Base-by-base conservation (phyloP, 1,140 invertebrate species). In the Drosophila tristis region DNA sequence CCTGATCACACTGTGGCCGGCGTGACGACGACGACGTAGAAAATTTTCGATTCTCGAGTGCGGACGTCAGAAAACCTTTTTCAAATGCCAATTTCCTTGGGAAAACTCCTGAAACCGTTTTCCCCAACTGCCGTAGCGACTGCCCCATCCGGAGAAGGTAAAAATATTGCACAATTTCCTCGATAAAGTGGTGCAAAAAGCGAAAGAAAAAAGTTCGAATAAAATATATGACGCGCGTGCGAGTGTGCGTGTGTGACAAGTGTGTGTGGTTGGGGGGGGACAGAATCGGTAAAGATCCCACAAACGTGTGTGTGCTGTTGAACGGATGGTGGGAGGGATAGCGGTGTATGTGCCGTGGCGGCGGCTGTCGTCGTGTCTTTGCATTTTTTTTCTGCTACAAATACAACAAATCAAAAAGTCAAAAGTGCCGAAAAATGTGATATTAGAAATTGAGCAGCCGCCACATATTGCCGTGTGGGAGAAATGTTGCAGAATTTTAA, bases 361-460 rank as follows among this genome's bases (percentile, higher is more conserved):
- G 80, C 65, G 68, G 85, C 62, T 84, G 78, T 66, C 78, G 81
- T 86, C 82, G 81, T 87, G 74, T 86, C 81, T 85, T 85, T 86
- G 78, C 82, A 78, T 78, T 86, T 85, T 79, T 86, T 86, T 85
- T 79, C 85, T 67, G 78, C 78, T 87, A 81, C 65, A 87, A 75
- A 81, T 68, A 75, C 77, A 86, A 76, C 16, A 68, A 65, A 53
- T 45, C 16, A 43, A 48, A 57, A 39, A 25, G 26, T 49, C 48
- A 31, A 45, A 26, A 25, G 42, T 54, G 31, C 31, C 9, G 11
- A 45, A 31, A 45, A 45, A 45, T n/a, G 8, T 56, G 42, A 45
- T 26, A 71, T 71, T 59, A 71, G 66, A 72, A 71, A 71, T 11
- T 35, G 31, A 35, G 31, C 8, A 35, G 47, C 9, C 47, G 20